These are phyloP conservation scores for Hyposmocoma kahamanoa DNA, from an alignment of 1,140 invertebrate species.

Conservation along the genomic window DNA sequence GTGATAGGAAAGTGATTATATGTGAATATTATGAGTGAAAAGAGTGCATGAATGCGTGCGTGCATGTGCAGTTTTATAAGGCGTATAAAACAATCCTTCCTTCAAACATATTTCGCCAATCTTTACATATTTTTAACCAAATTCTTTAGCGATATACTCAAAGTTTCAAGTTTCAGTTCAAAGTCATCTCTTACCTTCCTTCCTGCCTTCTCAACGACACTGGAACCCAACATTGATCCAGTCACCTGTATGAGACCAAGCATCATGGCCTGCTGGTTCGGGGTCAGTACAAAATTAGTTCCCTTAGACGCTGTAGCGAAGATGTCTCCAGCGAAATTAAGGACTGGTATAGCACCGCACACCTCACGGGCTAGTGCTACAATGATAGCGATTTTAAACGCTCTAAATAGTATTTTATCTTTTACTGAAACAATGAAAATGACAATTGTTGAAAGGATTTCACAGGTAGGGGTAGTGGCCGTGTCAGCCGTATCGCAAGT, in stretches of 20 bases:
- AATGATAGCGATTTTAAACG: constrained; percentile 42
- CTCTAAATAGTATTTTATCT: constrained; percentile 37
- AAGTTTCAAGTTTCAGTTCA: no score
- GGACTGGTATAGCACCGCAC: constrained; percentile 48
- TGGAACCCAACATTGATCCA: constrained; percentile 38
- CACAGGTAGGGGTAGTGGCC: no score
- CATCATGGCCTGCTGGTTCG: constrained; percentile 58
- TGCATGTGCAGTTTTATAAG: no score
- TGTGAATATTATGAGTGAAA: no score
- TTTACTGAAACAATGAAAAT: constrained; percentile 26
- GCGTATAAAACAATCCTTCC: no score
- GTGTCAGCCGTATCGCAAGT: no score
- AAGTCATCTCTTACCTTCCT: constrained; percentile 41
- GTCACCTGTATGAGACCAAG: constrained; percentile 46
- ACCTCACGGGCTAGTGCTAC: constrained; percentile 38
- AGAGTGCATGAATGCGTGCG: no score
- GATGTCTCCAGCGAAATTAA: constrained; percentile 53
- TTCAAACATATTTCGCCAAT: no score
- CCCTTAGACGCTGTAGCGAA: constrained; percentile 35
- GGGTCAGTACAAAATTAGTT: constrained; percentile 21
- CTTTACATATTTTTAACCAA: no score
- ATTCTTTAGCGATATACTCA: no score
- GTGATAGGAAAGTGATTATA: no score
- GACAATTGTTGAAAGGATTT: neutral
- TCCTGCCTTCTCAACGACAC: constrained; percentile 40